A percentile compares a stretch with the other conserved stretches of the same genome.
phyloP scores from a whole-genome alignment of 2,113 vertebrate species.

The Pseudopodoces humilis region DNA sequence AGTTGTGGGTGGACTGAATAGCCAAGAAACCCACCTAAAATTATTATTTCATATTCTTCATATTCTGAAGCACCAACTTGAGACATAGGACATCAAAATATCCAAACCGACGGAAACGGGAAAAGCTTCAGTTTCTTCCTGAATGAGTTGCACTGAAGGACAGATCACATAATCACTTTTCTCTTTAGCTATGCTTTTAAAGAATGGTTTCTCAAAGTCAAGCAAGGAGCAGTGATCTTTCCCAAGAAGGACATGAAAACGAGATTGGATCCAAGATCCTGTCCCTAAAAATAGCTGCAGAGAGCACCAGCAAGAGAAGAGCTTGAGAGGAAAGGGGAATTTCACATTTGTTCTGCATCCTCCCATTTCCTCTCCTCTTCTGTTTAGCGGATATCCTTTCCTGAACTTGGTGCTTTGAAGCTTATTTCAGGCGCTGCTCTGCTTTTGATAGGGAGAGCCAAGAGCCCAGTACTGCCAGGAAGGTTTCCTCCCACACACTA shows the following conservation, averaged over 20 bases:
- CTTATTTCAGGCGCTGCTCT: background rate
- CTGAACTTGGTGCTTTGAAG: background rate
- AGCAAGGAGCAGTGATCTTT: background rate
- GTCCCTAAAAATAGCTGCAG: background rate
- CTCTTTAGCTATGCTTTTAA: background rate
- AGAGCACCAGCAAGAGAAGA: background rate
- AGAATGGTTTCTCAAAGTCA: background rate
- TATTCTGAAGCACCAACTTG: background rate
- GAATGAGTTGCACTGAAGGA: background rate
- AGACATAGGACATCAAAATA: background rate
- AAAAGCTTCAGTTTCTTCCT: background rate
- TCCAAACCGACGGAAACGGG: background rate
- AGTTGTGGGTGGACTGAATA: background rate
- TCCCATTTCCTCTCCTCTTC: background rate
- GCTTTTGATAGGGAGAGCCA: background rate
- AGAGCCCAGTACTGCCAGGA: background rate
- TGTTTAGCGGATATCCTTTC: constrained; percentile 1
- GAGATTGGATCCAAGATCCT: background rate
- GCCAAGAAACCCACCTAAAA: background rate
- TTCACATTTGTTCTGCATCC: constrained; percentile 4
- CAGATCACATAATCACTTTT: background rate
- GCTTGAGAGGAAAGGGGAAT: background rate
- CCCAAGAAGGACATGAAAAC: background rate
- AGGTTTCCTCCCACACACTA: background rate
- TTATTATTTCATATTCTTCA: background rate